Evolutionary conservation across 2,888 invertebrate genomes (phyloP), one percentile per base, ranked within the genome.

Genomic region (Hyalella azteca): DNA sequence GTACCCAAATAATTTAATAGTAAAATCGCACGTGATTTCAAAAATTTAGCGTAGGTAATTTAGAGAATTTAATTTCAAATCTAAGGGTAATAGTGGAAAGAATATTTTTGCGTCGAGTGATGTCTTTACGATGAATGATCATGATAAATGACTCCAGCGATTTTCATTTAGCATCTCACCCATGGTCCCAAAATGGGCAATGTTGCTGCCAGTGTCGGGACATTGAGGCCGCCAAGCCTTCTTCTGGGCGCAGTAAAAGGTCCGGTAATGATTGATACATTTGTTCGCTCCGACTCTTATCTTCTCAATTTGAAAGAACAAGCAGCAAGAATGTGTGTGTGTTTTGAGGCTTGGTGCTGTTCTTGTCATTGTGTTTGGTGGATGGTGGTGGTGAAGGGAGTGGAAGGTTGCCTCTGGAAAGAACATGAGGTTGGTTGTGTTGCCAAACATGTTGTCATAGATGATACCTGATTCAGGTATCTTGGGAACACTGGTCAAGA

Each of bases 221-320:
- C 9, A 45, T 45, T 45, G 45, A 45, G 15, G 45, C 15, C 15
- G 36, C 36, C 66, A 66, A 66, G 13, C 36, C n/a, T 66, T 19
- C 32, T 7, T 3, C 1, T 36, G 66, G 19, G 13, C 66, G 36
- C 7, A 36, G 4, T 32, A 36, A 66, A n/a, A 66, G 36, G 66
- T n/a, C 75, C 7, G 26, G 45, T 29, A 41, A 45, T 75, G 75
- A 75, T 75, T 75, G 75, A 75, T 75, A 75, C 75, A 75, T 75
- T 45, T 41, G 32, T 73, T n/a, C 40, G 73, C 15, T 22, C 9
- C 5, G 26, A 22, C 29, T 1, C 75, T 75, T 75, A 75, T 75
- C 75, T 75, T 45, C 41, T 39, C 75, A 75, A 75, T 75, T 75
- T 75, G 75, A 75, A 75, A 39, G 41, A 39, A 75, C 75, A 75